Percentiles rank a stretch among this genome's conserved stretches.
Conservation (phyloP, 2,797 vertebrate species). For the Perdix hodgsoniae region DNA sequence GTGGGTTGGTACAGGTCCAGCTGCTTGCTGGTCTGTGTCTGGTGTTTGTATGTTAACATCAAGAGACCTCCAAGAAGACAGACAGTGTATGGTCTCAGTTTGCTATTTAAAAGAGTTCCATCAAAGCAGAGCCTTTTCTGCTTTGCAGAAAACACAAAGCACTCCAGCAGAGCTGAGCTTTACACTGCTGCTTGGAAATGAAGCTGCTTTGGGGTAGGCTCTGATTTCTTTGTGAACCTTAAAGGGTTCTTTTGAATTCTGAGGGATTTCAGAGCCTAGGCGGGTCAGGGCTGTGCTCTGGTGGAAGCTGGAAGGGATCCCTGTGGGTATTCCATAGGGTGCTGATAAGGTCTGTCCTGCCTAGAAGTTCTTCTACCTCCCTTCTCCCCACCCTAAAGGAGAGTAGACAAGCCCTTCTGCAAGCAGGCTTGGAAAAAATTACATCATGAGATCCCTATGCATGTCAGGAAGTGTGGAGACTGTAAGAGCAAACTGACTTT, state of each 20-base stretch:
- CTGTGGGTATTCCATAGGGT: neutral
- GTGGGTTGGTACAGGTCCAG: neutral
- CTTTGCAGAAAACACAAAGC: neutral
- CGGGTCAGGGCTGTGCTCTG: neutral
- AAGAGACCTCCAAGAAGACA: neutral
- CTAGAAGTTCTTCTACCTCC: neutral
- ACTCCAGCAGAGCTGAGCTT: neutral
- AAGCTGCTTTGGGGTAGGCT: neutral
- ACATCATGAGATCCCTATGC: constrained; percentile 56
- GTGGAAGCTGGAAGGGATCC: neutral
- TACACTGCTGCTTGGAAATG: neutral
- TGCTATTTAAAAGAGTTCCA: neutral
- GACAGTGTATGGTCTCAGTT: neutral
- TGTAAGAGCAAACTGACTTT: neutral
- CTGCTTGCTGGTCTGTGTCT: neutral
- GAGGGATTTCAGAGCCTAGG: neutral
- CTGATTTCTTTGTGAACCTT: neutral
- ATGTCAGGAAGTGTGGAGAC: constrained; percentile 35
- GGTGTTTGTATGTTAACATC: neutral
- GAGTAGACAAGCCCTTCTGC: constrained; percentile 38
- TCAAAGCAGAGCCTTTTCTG: neutral
- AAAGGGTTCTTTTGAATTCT: neutral
- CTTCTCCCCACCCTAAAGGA: constrained; percentile 15
- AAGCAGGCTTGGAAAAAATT: constrained; percentile 43
- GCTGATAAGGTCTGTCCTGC: constrained; percentile 13